Percentiles rank a stretch among this genome's conserved stretches.
Conservation (phyloP, 1,140 invertebrate species). For the Amyelois transitella region DNA sequence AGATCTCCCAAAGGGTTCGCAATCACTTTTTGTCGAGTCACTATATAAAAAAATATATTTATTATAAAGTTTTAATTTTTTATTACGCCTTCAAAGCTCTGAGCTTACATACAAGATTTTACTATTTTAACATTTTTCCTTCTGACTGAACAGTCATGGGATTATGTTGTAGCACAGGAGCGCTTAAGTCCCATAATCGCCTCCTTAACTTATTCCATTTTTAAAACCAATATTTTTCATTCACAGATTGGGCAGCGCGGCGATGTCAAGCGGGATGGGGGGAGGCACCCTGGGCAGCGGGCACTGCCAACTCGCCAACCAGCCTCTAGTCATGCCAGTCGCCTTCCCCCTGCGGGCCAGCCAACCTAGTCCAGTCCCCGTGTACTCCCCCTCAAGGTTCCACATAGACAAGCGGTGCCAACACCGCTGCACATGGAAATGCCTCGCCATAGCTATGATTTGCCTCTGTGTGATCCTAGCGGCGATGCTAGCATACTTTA, state of each 20-base stretch:
- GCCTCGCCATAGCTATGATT: slow-evolving; percentile 92
- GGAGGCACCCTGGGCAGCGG: slow-evolving; percentile 56
- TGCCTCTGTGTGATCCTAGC: slow-evolving; percentile 89
- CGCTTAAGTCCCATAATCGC: too few relatives aligned
- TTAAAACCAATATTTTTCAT: slow-evolving; percentile 15
- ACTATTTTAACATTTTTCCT: too few relatives aligned
- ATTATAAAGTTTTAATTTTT: too few relatives aligned
- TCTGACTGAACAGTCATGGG: too few relatives aligned
- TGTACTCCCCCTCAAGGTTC: slow-evolving; percentile 93
- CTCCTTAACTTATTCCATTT: neutral
- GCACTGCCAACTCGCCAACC: slow-evolving; percentile 76
- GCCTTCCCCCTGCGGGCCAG: slow-evolving; percentile 81
- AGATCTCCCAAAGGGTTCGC: too few relatives aligned
- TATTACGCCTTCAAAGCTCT: too few relatives aligned
- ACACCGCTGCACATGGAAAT: slow-evolving; percentile 96
- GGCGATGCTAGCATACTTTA: slow-evolving; percentile 94
- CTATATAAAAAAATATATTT: too few relatives aligned
- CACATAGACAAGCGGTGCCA: slow-evolving; percentile 95
- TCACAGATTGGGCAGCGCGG: slow-evolving; percentile 61
- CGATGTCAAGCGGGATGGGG: slow-evolving; percentile 64
- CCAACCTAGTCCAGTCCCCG: slow-evolving; percentile 80
- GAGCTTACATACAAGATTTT: too few relatives aligned
- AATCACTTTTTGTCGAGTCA: too few relatives aligned
- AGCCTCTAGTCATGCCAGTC: slow-evolving; percentile 85
- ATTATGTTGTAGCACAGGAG: too few relatives aligned